A percentile compares a stretch with the other conserved stretches of the same genome.
These are phyloP conservation scores for Barbus barbus DNA, from an alignment of 2,113 vertebrate species.

Conservation along the genomic window DNA sequence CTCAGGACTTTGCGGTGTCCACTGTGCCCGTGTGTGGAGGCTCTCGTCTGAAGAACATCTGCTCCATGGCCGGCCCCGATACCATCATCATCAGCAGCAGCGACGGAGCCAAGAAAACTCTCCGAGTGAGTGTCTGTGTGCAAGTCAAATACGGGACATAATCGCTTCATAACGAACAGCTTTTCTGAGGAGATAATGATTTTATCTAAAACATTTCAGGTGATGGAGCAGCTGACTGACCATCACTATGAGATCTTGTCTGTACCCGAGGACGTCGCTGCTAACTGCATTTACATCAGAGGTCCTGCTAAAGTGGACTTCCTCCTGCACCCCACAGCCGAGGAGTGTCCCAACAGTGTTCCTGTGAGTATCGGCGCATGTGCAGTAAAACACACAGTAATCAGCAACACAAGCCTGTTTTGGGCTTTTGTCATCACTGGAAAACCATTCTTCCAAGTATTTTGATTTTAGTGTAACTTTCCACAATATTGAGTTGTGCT, in stretches of 20 bases:
- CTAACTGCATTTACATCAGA: conserved; percentile 86
- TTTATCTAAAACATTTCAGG: no score
- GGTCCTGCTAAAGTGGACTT: conserved; percentile 77
- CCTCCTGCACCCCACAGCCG: conserved; percentile 82
- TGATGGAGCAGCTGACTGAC: conserved; percentile 89
- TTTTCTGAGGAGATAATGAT: background rate
- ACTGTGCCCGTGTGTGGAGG: conserved; percentile 82
- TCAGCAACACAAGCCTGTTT: background rate
- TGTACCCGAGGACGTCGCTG: conserved; percentile 82
- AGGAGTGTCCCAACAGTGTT: conserved; percentile 83
- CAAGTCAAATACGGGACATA: background rate
- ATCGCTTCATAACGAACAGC: background rate
- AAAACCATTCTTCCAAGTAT: background rate
- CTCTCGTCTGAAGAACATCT: conserved; percentile 84
- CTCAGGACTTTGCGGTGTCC: conserved; percentile 88
- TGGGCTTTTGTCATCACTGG: background rate
- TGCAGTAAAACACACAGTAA: background rate
- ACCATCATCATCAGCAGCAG: conserved; percentile 84
- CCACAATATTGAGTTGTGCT: no score
- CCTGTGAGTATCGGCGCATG: conserved; percentile 65
- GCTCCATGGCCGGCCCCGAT: conserved; percentile 88
- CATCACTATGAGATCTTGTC: conserved; percentile 87
- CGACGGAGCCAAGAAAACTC: conserved; percentile 82
- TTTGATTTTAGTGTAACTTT: no score
- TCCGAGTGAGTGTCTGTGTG: conserved; percentile 73